phyloP scores from a whole-genome alignment of 2,113 vertebrate genomes.

The Harpagus bidentatus region DNA sequence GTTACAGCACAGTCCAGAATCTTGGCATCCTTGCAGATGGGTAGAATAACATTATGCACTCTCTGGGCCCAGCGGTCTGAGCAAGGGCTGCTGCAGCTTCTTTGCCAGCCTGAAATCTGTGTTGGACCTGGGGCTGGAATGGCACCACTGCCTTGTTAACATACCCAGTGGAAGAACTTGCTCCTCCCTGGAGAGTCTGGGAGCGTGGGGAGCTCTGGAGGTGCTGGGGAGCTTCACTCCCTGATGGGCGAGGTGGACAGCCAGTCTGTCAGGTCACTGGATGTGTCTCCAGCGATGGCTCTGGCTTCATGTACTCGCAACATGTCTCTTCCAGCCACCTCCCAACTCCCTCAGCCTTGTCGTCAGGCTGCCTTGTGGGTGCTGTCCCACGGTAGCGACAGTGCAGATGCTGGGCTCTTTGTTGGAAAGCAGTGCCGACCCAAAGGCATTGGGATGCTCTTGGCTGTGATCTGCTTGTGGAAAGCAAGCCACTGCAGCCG shows the following conservation, averaged over 20 bases:
- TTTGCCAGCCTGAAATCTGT: background rate
- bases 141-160: background rate
- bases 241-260: background rate
- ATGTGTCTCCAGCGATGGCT: background rate
- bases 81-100: background rate
- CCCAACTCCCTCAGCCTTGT: rapidly evolving
- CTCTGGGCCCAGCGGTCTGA: background rate
- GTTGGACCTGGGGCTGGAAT: background rate
- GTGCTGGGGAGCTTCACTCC: rapidly evolving
- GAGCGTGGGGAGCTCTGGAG: background rate
- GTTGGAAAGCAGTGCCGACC: background rate
- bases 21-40: rapidly evolving
- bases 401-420: background rate
- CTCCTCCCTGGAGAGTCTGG: background rate
- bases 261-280: rapidly evolving
- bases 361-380: rapidly evolving
- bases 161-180: background rate
- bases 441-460: rapidly evolving
- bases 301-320: rapidly evolving
- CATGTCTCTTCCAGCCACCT: background rate
- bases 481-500: background rate
- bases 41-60: rapidly evolving
- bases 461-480: background rate
- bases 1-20: background rate
- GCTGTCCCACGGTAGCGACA: background rate